These are phyloP conservation scores for Mungos mungo DNA, from an alignment of 2,113 vertebrate species.

Conservation along the genomic window DNA sequence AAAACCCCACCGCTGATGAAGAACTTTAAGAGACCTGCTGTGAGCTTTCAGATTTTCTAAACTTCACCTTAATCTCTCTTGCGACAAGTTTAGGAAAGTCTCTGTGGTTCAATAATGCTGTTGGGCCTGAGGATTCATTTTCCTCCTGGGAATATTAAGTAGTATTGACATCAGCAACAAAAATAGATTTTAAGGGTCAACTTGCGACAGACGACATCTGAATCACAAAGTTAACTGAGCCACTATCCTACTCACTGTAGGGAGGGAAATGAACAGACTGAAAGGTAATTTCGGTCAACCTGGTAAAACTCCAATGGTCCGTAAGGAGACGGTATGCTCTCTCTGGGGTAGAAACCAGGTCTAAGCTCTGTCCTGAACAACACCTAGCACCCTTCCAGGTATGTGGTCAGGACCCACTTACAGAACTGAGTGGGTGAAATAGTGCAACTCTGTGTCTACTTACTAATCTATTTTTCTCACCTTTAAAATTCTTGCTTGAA, in stretches of 20 bases:
- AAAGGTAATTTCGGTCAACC: neutral
- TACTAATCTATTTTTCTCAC: neutral
- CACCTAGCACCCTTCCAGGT: rapidly evolving
- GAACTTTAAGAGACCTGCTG: neutral
- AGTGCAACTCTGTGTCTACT: neutral
- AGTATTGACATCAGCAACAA: neutral
- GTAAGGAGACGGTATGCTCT: too few species aligned
- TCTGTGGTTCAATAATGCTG: neutral
- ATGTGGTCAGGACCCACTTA: neutral
- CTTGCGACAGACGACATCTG: neutral
- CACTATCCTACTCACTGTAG: neutral
- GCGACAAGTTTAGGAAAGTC: neutral
- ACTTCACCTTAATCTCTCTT: too few species aligned
- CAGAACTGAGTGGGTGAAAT: neutral
- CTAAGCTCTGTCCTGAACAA: too few species aligned
- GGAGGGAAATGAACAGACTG: neutral
- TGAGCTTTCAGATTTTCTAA: neutral
- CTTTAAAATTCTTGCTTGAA: constrained; percentile 32
- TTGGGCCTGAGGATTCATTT: neutral
- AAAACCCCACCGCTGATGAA: neutral
- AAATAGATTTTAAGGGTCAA: neutral
- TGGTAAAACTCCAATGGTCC: neutral
- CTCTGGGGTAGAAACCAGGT: neutral
- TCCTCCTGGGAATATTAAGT: neutral
- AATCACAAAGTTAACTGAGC: neutral